Conservation (phyloP, 2,797 vertebrate genomes). For the Xerus rutilus region DNA sequence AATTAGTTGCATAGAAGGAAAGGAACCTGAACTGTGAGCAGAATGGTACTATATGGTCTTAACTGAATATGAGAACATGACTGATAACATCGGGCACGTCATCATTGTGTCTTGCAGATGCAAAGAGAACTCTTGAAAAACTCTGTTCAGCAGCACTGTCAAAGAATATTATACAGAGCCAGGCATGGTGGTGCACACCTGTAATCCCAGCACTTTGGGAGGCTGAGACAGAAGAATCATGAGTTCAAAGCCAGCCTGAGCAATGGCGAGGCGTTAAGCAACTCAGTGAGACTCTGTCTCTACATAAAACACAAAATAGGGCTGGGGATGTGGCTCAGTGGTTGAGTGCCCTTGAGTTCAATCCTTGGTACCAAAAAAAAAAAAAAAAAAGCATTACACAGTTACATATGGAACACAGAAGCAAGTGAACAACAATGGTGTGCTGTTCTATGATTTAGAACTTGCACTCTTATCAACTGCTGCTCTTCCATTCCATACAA, state of each 20-base stretch:
- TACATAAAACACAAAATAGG: no score
- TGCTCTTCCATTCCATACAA: background rate
- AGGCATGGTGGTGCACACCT: no score
- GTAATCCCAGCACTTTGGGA: no score
- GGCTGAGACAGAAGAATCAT: no score
- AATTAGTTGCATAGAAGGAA: background rate
- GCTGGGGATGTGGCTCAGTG: no score
- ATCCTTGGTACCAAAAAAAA: no score
- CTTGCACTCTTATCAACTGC: background rate
- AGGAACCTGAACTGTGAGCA: background rate
- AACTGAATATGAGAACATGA: background rate
- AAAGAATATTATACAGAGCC: no score
- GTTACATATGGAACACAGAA: background rate
- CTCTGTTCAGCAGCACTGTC: background rate
- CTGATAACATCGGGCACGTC: background rate
- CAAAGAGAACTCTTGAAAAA: slow-evolving; percentile 25
- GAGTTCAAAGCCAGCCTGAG: no score
- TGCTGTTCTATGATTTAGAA: background rate
- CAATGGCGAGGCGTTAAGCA: no score
- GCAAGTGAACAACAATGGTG: background rate
- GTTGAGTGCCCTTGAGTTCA: no score
- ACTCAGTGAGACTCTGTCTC: no score
- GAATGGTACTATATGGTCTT: background rate
- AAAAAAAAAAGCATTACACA: background rate
- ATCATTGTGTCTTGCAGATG: background rate